Evolutionary conservation across 2,888 invertebrate genomes (phyloP), one percentile per base, ranked within the genome.

Genomic region (Syrphus vitripennis): DNA sequence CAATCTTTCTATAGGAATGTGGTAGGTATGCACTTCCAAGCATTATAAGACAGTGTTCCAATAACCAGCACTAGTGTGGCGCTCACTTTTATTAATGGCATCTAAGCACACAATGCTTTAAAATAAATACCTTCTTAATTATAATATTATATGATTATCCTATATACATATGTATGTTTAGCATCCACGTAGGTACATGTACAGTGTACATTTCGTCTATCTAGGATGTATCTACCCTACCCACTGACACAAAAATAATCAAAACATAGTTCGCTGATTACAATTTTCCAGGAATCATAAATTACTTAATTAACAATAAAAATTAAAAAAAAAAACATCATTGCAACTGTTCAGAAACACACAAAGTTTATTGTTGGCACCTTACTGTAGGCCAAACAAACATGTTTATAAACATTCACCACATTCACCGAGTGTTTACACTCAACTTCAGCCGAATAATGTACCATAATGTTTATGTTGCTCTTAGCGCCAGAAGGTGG

Each of bases 401-500:
- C 84, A 81, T 84, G 75, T 81, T 81, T 81, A 76, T 81, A 80
- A 83, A 78, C 82, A 83, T 72, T 77, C 14, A 40, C 67, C 77
- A 67, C 77, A 76, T 71, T 63, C 76, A 63, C 29, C 50, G 61
- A 70, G 63, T 82, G 81, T 82, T 82, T 76, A 82, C 81, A 76
- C 74, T 70, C 77, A 82, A 74, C 57, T 59, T 72, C 69, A 78
- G 70, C 77, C 86, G 40, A 77, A 72, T 77, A 82, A 59, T 76
- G 77, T 81, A 76, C 81, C 84, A 81, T 72, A 72, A 72, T 86
- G 82, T 86, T 86, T 86, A 81, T 59, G 37, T 37, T 76, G 37
- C 71, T 67, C 81, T 76, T 72, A 82, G 86, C 86, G 86, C 86
- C 86, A 82, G 86, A 86, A 86, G 86, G 86, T 86, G 86, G 86